phyloP scores from a whole-genome alignment of 2,888 invertebrate genomes.

The Drosophila yooni region DNA sequence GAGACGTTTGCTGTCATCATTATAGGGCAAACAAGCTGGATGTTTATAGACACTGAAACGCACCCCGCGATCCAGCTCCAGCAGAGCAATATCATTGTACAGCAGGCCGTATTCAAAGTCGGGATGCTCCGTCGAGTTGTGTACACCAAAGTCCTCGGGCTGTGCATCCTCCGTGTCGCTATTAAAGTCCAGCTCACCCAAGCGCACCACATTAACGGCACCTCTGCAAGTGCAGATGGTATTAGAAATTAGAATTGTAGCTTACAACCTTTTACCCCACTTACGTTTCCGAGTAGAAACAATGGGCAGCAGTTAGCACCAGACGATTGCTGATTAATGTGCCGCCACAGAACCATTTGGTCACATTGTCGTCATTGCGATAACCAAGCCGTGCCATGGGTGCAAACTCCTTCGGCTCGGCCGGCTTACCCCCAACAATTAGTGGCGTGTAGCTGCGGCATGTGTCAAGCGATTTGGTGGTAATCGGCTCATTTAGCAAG shows the following conservation, averaged over 20 bases:
- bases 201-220: conserved; percentile 71
- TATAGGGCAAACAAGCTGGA: conserved; percentile 85
- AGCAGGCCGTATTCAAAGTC: conserved; percentile 82
- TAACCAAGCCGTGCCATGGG: conserved; percentile 73
- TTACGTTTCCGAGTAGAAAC: conserved; percentile 46
- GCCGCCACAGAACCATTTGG: conserved; percentile 80
- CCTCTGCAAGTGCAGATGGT: conserved; percentile 56
- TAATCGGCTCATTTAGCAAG: conserved; percentile 38
- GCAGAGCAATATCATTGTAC: conserved; percentile 87
- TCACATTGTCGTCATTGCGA: conserved; percentile 40
- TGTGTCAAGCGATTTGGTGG: conserved; percentile 48
- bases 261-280: not conserved
- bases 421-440: conserved; percentile 74
- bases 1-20: conserved; percentile 39
- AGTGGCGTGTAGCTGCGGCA: conserved; percentile 84
- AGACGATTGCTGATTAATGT: conserved; percentile 69
- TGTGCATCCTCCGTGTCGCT: conserved; percentile 72
- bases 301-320: conserved; percentile 70
- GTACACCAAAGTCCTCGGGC: conserved; percentile 79
- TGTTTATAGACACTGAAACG: conserved; percentile 83
- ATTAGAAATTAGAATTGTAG: too few relatives aligned
- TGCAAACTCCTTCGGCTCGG: conserved; percentile 80
- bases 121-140: conserved; percentile 82
- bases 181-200: conserved; percentile 81
- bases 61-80: conserved; percentile 84